Evolutionary conservation across 2,888 invertebrate species (phyloP), one percentile per base, ranked within the genome.

Genomic region (Lysandra coridon): DNA sequence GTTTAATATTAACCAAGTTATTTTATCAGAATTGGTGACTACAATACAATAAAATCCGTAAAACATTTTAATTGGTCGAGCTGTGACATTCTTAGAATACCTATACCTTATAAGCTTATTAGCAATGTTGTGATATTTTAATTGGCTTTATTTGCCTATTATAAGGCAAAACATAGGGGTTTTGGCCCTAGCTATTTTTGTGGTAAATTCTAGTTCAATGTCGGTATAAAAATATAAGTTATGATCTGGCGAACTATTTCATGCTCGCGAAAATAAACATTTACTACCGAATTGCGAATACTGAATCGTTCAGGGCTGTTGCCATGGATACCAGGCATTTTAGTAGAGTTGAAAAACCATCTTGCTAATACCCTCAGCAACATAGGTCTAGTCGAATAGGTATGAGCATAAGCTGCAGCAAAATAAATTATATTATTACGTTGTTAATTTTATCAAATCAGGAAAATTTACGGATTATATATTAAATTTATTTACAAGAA

Each of bases 151-250:
- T 62, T 62, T 23, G 60, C n/a, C n/a, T 17, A 62, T n/a, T 44
- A 44, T 7, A 44, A 44, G 7, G 49, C 49, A 49, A 49, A 49
- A 49, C 49, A 2, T 49, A 49, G 10, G 44, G 10, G 2, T 10
- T 49, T 49, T 49, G 10, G 12, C 0, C 23, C 64, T 3, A 10
- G 7, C 10, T 12, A 10, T 64, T 30, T 64, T 69, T 69, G 33
- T 5, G 10, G 1, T 69, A 37, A 33, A 69, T 33, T 69, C 14
- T 69, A 69, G 33, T 69, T 69, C 69, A 69, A 30, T 69, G 33
- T 0, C 69, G 69, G 69, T 69, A 69, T 69, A 69, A 69, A 69
- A 69, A 69, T 69, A 69, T 69, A 33, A 33, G 69, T 69, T 69
- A 69, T 14, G 33, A 37, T 64, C 64, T 69, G 1, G 3, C 14